Base-by-base conservation (phyloP, 1,140 invertebrate genomes). In the Bombus picipes region DNA sequence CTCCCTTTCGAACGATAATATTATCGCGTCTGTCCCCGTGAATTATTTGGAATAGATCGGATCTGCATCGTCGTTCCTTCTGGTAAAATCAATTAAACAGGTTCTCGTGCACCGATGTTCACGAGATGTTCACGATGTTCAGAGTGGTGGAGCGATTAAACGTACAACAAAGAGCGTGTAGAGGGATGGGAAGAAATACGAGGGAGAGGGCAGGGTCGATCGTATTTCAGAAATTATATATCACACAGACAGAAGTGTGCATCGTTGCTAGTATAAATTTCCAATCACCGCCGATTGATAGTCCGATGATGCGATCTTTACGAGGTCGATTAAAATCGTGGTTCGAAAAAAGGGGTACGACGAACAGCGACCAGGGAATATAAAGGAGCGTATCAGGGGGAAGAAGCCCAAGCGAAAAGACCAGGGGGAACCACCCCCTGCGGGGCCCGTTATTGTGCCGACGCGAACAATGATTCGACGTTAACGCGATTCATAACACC, bases 381-480 rank as follows among this genome's bases (percentile, higher is more conserved):
- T 22, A 37, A 62, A 83, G 53, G 57, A 34, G 73, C 59, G 72
- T 85, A 78, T 88, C 78, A 34, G 78, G 76, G 87, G 87, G 87
- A 81, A 75, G 84, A 86, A 86, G 87, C 84, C 78, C 43, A 79
- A 62, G 57, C 41, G 41, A 43, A 57, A 72, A 82, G 43, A 53
- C 57, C 59, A 25, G 53, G 65, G 39, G 65, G 28, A 2, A n/a
- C 34, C 41, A 76, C 90, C 91, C 89, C 92, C 89, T 85, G 88
- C 76, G 68, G 89, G 90, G 85, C 76, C 72, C 80, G 86, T 92
- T 93, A 92, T 93, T 91, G 89, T 89, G 87, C 89, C 87, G 88
- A 87, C 86, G 86, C 83, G 88, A 88, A 92, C 74, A 88, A 93
- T 93, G 93, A 93, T 93, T 93, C 91, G 92, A 93, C 88, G 88